phyloP scores from a whole-genome alignment of 1,140 invertebrate species.

The Temnothorax longispinosus region DNA sequence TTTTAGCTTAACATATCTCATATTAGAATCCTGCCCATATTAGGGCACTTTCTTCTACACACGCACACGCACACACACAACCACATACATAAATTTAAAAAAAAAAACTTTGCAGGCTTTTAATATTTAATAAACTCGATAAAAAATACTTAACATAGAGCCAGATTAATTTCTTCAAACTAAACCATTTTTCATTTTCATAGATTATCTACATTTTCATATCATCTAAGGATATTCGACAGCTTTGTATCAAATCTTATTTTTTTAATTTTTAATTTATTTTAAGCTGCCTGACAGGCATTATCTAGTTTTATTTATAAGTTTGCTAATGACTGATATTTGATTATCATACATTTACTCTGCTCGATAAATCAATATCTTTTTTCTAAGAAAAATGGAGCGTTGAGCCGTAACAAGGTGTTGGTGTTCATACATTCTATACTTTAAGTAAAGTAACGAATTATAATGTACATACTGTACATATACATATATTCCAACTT shows the following conservation, averaged over 20 bases:
- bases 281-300: not conserved
- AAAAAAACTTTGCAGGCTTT: not conserved
- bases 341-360: not conserved
- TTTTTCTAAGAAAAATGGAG: not conserved
- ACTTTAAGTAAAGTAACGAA: too few relatives aligned
- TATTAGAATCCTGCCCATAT: too few relatives aligned
- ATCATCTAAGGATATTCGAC: not conserved
- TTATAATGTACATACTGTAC: too few relatives aligned
- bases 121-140: slow-evolving; percentile 6
- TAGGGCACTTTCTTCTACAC: too few relatives aligned
- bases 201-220: not conserved
- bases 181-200: not conserved
- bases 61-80: too few relatives aligned
- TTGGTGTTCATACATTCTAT: too few relatives aligned
- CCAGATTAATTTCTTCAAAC: slow-evolving; percentile 22
- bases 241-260: not conserved
- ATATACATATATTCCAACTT: too few relatives aligned
- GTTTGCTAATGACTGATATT: not conserved
- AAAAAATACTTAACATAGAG: not conserved
- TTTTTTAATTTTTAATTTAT: not conserved
- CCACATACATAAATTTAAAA: not conserved
- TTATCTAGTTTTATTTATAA: not conserved
- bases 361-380: not conserved
- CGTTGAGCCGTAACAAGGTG: too few relatives aligned
- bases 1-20: too few relatives aligned